Conservation (phyloP, 35 echinoderm and acorn worm species). For the Holothuria glaberrima region DNA sequence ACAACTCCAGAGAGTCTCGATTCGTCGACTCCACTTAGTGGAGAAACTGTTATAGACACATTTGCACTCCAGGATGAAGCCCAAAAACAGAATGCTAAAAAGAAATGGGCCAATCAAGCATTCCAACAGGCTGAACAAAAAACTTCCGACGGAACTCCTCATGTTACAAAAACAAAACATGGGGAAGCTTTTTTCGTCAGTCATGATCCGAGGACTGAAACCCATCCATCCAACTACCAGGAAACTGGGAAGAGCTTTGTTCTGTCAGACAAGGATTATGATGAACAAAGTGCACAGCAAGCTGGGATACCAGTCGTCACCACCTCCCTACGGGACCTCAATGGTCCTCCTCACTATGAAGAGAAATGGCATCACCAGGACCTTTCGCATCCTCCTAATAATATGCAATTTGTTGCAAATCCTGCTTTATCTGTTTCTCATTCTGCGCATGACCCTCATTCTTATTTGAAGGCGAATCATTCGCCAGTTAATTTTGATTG, state of each 20-base stretch:
- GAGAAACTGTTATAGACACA: slow-evolving; percentile 77
- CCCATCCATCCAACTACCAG: too few relatives aligned
- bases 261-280: slow-evolving; percentile 67
- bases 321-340: background rate
- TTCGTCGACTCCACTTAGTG: slow-evolving; percentile 83
- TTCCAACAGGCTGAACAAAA: slow-evolving; percentile 36
- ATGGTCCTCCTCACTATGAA: background rate
- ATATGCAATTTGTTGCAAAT: slow-evolving; percentile 22
- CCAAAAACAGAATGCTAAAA: slow-evolving; percentile 23
- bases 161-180: slow-evolving; percentile 65
- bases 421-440: slow-evolving; percentile 48
- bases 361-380: slow-evolving; percentile 36
- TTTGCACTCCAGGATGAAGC: slow-evolving; percentile 34
- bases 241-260: slow-evolving; percentile 76
- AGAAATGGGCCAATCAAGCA: slow-evolving; percentile 52
- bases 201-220: slow-evolving; percentile 22
- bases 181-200: slow-evolving; percentile 87
- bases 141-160: slow-evolving; percentile 41
- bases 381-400: slow-evolving; percentile 29
- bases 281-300: slow-evolving; percentile 60
- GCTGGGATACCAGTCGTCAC: slow-evolving; percentile 82
- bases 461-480: slow-evolving; percentile 32
- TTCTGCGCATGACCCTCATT: slow-evolving; percentile 31
- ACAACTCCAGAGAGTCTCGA: slow-evolving; percentile 78
- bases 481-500: background rate